Evolutionary conservation across 2,113 vertebrate species (phyloP).

Genomic region (Cisticola juncidis): DNA sequence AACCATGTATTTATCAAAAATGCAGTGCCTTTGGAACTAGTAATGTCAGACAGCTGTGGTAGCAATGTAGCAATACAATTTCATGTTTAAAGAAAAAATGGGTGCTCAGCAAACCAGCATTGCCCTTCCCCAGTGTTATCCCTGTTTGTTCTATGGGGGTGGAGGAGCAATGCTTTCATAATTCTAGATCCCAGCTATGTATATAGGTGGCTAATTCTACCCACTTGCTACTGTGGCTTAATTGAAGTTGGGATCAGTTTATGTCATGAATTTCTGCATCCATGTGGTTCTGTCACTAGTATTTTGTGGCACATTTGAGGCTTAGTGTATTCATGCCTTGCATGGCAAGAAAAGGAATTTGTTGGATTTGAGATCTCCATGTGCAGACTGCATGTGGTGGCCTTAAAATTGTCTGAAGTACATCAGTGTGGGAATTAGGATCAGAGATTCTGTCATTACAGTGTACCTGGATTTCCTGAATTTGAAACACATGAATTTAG

Average conservation of each 20-base stretch:
- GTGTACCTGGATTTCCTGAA: not conserved
- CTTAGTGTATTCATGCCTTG: not conserved
- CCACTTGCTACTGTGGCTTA: not conserved
- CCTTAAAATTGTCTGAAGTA: not conserved
- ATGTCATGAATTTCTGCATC: not conserved
- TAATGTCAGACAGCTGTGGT: not conserved
- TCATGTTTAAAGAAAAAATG: not conserved
- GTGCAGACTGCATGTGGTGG: not conserved
- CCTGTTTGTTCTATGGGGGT: not conserved
- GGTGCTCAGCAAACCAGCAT: not conserved
- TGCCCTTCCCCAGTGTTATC: not conserved
- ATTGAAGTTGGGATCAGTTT: not conserved
- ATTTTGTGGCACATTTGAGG: not conserved
- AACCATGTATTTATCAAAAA: not conserved
- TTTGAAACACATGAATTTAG: not conserved
- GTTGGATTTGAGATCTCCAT: not conserved
- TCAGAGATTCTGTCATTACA: not conserved
- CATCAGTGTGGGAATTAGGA: not conserved
- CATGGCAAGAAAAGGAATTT: not conserved
- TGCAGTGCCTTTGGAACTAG: not conserved
- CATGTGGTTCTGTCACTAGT: not conserved
- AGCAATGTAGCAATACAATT: not conserved
- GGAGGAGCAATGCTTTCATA: not conserved
- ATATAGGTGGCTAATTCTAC: not conserved
- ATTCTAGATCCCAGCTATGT: not conserved